Conservation (phyloP, 2,888 invertebrate genomes). For the Cephus runcator region DNA sequence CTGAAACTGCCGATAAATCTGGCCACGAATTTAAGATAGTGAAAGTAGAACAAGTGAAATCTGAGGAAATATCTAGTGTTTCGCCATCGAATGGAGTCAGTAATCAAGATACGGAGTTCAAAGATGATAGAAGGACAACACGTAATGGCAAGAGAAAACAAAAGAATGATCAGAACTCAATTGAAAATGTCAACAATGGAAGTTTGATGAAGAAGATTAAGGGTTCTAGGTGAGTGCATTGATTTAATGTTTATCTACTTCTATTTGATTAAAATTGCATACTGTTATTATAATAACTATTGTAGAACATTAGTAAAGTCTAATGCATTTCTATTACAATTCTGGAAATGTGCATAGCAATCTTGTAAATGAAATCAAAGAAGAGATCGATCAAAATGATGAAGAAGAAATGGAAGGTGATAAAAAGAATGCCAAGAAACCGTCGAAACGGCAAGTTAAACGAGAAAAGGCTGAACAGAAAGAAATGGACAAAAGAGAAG, state of each 20-base stretch:
- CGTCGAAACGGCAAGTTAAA: constrained; percentile 76
- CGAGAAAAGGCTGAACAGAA: constrained; percentile 72
- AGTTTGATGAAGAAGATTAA: not conserved
- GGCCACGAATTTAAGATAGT: not conserved
- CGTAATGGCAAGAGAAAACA: not conserved
- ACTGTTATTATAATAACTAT: not conserved
- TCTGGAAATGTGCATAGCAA: constrained; percentile 12
- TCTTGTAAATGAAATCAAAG: constrained; percentile 32
- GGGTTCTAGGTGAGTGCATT: not conserved
- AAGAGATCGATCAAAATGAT: constrained; percentile 32
- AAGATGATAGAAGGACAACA: not conserved
- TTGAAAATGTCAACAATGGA: not conserved
- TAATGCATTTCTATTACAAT: not conserved
- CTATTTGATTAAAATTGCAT: not conserved
- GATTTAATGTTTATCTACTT: not conserved
- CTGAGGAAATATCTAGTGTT: not conserved
- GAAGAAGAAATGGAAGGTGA: constrained; percentile 34
- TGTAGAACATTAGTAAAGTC: not conserved
- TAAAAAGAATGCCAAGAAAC: constrained; percentile 57
- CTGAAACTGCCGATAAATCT: not conserved
- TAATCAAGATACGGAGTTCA: not conserved
- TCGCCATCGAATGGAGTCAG: not conserved
- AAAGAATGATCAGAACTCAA: not conserved
- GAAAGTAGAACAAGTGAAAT: not conserved
- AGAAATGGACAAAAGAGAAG: constrained; percentile 69